These are phyloP conservation scores for Magallana ariakensis DNA, from an alignment of 1,140 invertebrate species.

Conservation along the genomic window DNA sequence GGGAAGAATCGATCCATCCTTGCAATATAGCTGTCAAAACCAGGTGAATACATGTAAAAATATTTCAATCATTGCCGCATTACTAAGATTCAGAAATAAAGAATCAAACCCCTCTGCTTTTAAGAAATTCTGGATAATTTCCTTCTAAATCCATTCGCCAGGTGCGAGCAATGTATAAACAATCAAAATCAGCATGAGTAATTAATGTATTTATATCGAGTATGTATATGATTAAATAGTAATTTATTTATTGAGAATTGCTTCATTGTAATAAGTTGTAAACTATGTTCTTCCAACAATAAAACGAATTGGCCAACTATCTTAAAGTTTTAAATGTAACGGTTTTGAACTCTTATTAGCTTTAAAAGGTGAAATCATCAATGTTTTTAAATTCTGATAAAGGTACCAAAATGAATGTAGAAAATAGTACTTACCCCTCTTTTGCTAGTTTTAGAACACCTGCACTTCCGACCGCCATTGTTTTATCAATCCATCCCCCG, in stretches of 20 bases:
- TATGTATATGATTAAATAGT: too few species aligned
- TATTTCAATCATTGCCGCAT: too few species aligned
- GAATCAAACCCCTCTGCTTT: slow-evolving; percentile 66
- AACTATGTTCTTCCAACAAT: background rate
- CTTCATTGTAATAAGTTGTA: background rate
- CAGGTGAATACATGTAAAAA: too few species aligned
- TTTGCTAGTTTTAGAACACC: slow-evolving; percentile 79
- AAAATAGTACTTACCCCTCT: slow-evolving; percentile 56
- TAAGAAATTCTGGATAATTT: slow-evolving; percentile 56
- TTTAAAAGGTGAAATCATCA: background rate
- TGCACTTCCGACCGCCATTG: slow-evolving; percentile 78
- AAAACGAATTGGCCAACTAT: too few species aligned
- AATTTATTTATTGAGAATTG: too few species aligned
- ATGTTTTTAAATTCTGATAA: background rate
- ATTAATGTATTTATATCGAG: too few species aligned
- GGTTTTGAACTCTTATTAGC: too few species aligned
- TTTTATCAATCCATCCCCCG: slow-evolving; percentile 80
- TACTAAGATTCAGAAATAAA: too few species aligned
- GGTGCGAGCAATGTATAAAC: background rate
- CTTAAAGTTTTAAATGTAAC: too few species aligned
- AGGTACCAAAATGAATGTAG: background rate
- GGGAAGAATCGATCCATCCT: slow-evolving; percentile 73
- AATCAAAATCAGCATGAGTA: background rate
- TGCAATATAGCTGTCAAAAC: background rate
- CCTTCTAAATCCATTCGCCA: slow-evolving; percentile 61